Percentiles rank a stretch among this genome's conserved stretches.
Conservation (phyloP, 2,113 vertebrate genomes). For the Grallaria varia region DNA sequence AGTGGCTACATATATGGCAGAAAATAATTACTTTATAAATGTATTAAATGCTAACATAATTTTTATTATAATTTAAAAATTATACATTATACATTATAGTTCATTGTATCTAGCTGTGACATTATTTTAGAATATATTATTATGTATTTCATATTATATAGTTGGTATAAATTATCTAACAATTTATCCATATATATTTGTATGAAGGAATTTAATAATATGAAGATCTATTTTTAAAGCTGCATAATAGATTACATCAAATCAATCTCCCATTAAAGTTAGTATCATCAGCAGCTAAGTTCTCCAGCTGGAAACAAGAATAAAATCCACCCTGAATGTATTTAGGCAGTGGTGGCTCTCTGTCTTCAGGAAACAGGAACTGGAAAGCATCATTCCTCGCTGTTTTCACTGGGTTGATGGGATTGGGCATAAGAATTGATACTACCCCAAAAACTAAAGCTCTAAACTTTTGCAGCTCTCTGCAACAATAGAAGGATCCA, state of each 20-base stretch:
- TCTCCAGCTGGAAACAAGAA: not conserved
- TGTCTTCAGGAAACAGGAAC: not conserved
- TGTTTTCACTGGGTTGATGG: not conserved
- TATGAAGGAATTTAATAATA: not conserved
- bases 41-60: no score
- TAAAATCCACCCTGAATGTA: not conserved
- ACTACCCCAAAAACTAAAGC: not conserved
- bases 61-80: not conserved
- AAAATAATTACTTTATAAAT: not conserved
- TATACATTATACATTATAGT: not conserved
- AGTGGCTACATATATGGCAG: not conserved
- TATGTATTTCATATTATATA: not conserved
- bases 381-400: not conserved
- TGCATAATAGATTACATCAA: not conserved
- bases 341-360: not conserved
- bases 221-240: not conserved
- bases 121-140: not conserved
- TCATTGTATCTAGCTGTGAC: not conserved
- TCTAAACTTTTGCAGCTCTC: not conserved
- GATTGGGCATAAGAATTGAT: not conserved
- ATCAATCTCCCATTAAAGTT: not conserved
- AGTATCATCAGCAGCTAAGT: not conserved
- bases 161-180: not conserved
- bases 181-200: not conserved
- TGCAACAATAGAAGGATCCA: not conserved